Evolutionary conservation across 2,888 invertebrate species (phyloP).

Genomic region (Miltochrista miniata): DNA sequence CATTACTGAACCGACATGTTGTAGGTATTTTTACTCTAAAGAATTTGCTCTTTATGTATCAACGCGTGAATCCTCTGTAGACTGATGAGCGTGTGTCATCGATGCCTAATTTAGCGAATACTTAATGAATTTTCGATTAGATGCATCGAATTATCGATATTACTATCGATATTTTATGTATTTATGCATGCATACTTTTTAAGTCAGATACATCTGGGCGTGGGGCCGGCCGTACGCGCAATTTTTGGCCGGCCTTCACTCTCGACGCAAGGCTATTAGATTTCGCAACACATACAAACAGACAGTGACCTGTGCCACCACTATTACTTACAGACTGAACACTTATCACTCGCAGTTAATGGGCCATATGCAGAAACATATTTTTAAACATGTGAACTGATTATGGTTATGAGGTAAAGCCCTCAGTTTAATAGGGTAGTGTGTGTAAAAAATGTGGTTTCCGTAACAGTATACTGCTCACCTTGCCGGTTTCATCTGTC

Average conservation of each 20-base stretch:
- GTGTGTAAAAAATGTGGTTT: constrained; percentile 67
- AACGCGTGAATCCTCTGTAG: constrained; percentile 33
- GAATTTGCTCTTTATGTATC: constrained; percentile 33
- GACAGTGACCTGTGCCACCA: constrained; percentile 47
- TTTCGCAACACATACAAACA: constrained; percentile 72
- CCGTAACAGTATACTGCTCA: constrained; percentile 80
- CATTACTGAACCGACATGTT: constrained; percentile 61
- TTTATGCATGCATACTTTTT: constrained; percentile 58
- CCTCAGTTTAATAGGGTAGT: constrained; percentile 72
- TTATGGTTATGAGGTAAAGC: constrained; percentile 53
- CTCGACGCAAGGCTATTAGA: constrained; percentile 67
- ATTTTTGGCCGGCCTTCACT: constrained; percentile 75
- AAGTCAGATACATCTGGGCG: constrained; percentile 55
- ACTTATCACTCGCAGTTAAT: constrained; percentile 17
- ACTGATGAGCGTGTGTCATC: constrained; percentile 25
- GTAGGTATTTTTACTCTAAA: constrained; percentile 31
- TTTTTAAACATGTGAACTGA: constrained; percentile 51
- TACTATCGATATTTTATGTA: constrained; percentile 49
- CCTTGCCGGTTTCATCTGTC: constrained; percentile 74
- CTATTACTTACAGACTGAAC: constrained; percentile 47
- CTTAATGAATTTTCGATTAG: constrained; percentile 24
- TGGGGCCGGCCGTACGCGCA: constrained; percentile 51
- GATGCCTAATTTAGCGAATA: constrained; percentile 30
- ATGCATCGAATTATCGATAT: constrained; percentile 29
- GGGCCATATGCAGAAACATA: constrained; percentile 13